phyloP scores from a whole-genome alignment of 2,888 invertebrate genomes.

The Crematogaster levior region DNA sequence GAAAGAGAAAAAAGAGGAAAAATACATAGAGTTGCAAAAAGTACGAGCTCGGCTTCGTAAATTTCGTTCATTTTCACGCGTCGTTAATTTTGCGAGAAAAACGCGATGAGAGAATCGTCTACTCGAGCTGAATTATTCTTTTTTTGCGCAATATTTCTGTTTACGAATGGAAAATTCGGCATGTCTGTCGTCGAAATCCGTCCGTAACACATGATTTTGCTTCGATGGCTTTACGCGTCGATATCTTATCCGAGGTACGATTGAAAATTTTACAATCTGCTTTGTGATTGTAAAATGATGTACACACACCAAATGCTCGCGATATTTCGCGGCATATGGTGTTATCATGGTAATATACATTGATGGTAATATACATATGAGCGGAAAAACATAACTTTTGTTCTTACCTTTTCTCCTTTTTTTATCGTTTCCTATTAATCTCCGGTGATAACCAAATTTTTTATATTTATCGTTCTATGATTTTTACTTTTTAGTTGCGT shows the following conservation, averaged over 20 bases:
- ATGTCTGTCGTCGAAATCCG: slow-evolving; percentile 1
- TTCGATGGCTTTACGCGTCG: neutral
- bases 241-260: neutral
- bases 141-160: neutral
- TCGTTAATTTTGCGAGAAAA: slow-evolving; percentile 25
- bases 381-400: neutral
- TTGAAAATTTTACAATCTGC: slow-evolving; percentile 13
- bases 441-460: neutral
- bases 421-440: neutral
- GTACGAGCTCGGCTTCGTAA: slow-evolving; percentile 10
- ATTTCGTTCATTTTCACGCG: slow-evolving; percentile 23
- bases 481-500: neutral
- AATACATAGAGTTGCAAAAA: neutral
- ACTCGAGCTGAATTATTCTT: slow-evolving; percentile 12
- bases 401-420: neutral
- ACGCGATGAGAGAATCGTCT: neutral
- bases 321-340: neutral
- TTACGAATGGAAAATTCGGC: neutral
- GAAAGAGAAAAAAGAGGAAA: neutral
- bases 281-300: neutral
- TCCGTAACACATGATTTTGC: neutral
- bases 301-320: neutral
- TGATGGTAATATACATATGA: no score
- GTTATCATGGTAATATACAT: neutral
- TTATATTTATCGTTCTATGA: neutral